Conservation (phyloP, 2,797 vertebrate genomes). For the Otolemur crassicaudatus region DNA sequence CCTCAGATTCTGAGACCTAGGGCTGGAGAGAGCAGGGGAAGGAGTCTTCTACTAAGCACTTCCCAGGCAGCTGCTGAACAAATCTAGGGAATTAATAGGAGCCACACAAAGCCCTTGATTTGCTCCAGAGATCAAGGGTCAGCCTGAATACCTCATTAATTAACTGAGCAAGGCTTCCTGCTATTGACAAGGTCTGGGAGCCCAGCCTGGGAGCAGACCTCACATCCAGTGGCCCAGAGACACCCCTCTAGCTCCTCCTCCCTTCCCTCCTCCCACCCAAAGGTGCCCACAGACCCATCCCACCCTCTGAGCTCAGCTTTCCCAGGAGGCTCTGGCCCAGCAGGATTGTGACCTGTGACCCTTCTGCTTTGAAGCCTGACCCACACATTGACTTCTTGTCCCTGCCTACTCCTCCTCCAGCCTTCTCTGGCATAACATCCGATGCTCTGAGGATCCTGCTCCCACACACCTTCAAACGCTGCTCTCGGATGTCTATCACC, state of each 20-base stretch:
- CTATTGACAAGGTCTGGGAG: constrained; percentile 89
- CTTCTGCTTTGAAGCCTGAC: constrained; percentile 38
- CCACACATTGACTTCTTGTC: neutral
- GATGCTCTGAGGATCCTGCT: constrained; percentile 50
- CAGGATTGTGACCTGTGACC: constrained; percentile 35
- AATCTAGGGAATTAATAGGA: constrained; percentile 87
- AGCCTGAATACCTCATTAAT: constrained; percentile 90
- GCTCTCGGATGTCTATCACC: constrained; percentile 68
- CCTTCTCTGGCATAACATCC: constrained; percentile 41
- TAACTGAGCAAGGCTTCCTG: constrained; percentile 87
- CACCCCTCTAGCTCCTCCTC: constrained; percentile 67
- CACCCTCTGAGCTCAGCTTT: neutral
- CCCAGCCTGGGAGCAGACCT: constrained; percentile 85
- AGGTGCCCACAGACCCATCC: neutral
- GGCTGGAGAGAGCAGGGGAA: neutral
- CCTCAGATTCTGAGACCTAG: neutral
- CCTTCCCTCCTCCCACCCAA: constrained; percentile 2
- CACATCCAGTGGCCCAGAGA: constrained; percentile 82
- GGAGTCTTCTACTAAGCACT: neutral
- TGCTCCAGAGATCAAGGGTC: constrained; percentile 89
- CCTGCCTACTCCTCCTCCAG: constrained; percentile 30
- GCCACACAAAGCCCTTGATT: constrained; percentile 88
- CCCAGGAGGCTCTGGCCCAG: neutral
- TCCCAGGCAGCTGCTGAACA: constrained; percentile 77
- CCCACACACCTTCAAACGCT: constrained; percentile 58